Conservation (phyloP, 1,140 invertebrate genomes). For the Choristoneura fumiferana region DNA sequence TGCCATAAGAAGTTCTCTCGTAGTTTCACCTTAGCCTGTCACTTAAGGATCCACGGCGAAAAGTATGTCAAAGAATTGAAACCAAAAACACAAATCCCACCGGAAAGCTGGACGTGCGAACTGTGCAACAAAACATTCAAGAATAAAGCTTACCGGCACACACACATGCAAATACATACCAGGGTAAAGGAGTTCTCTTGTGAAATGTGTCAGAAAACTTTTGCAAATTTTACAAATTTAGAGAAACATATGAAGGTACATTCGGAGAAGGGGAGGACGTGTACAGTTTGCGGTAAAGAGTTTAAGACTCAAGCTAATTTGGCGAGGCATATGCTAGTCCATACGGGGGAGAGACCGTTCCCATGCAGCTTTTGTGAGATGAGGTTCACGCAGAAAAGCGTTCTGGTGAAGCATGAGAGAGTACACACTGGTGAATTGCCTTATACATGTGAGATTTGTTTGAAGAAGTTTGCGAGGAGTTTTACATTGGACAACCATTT, state of each 20-base stretch:
- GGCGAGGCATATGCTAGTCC: slow-evolving; percentile 22
- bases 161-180: background rate
- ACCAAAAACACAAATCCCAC: too few relatives aligned
- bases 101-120: background rate
- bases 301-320: background rate
- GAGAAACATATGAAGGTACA: background rate
- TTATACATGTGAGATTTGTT: background rate
- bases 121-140: slow-evolving; percentile 1
- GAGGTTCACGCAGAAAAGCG: background rate
- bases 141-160: background rate
- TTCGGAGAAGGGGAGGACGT: background rate
- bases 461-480: slow-evolving; percentile 1
- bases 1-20: slow-evolving; percentile 81
- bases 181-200: background rate
- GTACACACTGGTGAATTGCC: slow-evolving; percentile 8
- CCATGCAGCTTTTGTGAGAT: slow-evolving; percentile 50
- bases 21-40: slow-evolving; percentile 67
- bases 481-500: slow-evolving; percentile 9
- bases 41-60: background rate
- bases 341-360: slow-evolving; percentile 59
- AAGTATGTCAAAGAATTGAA: background rate
- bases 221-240: background rate
- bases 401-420: slow-evolving; percentile 3
- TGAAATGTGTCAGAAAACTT: background rate
- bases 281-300: background rate